Evolutionary conservation across 2,113 vertebrate genomes (phyloP).

Genomic region (Trogon melanurus): DNA sequence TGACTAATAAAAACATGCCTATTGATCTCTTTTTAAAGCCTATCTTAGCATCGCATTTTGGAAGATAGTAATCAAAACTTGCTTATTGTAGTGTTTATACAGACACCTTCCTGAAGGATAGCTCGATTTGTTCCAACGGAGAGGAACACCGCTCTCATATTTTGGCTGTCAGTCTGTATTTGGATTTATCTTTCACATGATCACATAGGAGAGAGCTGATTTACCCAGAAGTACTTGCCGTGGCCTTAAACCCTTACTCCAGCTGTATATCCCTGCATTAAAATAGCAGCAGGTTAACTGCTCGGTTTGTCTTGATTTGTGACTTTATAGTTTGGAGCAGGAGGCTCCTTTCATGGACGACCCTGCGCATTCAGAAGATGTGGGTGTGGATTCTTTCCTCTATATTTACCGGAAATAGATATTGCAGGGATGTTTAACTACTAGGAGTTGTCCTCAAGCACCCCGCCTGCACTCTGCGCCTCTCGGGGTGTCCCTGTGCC

Average conservation of each 20-base stretch:
- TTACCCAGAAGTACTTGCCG: not conserved
- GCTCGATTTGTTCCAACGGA: not conserved
- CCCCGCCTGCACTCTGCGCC: not conserved
- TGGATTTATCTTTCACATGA: not conserved
- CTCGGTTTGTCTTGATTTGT: constrained; percentile 29
- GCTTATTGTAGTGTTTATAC: not conserved
- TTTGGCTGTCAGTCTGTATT: not conserved
- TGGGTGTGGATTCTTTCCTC: not conserved
- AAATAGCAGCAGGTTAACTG: not conserved
- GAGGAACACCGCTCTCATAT: not conserved
- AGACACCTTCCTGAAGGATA: not conserved
- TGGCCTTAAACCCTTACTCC: not conserved
- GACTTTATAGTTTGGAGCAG: not conserved
- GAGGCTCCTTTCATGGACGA: not conserved
- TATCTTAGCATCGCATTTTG: not conserved
- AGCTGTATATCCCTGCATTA: not conserved
- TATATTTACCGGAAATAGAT: not conserved
- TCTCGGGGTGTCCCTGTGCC: not conserved
- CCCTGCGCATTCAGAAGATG: not conserved
- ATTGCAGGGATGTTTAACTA: not conserved
- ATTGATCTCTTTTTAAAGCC: constrained; percentile 40
- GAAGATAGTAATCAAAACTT: not conserved
- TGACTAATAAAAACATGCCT: not conserved
- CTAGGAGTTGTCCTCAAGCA: not conserved
- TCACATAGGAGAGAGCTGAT: not conserved